These are phyloP conservation scores for Sussaba pulchella DNA, from an alignment of 2,888 invertebrate species.

Conservation along the genomic window DNA sequence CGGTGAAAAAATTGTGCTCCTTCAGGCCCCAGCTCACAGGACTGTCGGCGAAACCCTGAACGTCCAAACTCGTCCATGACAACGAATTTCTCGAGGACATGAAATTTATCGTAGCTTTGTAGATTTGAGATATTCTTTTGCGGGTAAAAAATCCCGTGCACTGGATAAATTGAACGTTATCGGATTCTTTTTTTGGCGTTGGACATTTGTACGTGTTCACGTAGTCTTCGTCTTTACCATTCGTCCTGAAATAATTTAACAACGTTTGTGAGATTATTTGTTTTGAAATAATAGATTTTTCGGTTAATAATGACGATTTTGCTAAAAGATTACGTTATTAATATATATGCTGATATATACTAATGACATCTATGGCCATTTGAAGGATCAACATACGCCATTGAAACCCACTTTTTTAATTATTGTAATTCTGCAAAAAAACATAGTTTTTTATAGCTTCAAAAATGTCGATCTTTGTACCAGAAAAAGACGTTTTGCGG, in stretches of 20 bases:
- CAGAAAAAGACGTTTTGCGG: too few relatives aligned
- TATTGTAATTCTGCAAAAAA: too few relatives aligned
- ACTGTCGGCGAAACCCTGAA: conserved; percentile 86
- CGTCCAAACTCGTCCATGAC: conserved; percentile 85
- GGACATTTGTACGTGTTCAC: conserved; percentile 83
- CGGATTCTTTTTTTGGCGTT: conserved; percentile 77
- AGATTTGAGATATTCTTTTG: conserved; percentile 81
- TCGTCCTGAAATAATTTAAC: conserved; percentile 72
- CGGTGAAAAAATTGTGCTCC: conserved; percentile 84
- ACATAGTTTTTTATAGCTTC: too few relatives aligned
- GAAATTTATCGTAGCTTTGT: conserved; percentile 78
- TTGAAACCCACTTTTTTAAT: too few relatives aligned
- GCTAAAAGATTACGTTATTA: too few relatives aligned
- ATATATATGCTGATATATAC: too few relatives aligned
- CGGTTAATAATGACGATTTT: too few relatives aligned
- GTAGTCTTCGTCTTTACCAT: conserved; percentile 78
- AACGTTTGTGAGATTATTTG: neutral
- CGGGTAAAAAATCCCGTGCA: conserved; percentile 86
- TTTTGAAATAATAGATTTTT: neutral
- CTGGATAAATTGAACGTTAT: conserved; percentile 83
- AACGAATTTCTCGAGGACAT: conserved; percentile 73
- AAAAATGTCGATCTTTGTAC: too few relatives aligned
- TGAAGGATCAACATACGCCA: too few relatives aligned
- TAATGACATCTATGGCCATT: too few relatives aligned
- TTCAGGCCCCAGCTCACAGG: conserved; percentile 85